Conservation (phyloP, 1,140 invertebrate genomes). For the Drosophila quadrilineata region DNA sequence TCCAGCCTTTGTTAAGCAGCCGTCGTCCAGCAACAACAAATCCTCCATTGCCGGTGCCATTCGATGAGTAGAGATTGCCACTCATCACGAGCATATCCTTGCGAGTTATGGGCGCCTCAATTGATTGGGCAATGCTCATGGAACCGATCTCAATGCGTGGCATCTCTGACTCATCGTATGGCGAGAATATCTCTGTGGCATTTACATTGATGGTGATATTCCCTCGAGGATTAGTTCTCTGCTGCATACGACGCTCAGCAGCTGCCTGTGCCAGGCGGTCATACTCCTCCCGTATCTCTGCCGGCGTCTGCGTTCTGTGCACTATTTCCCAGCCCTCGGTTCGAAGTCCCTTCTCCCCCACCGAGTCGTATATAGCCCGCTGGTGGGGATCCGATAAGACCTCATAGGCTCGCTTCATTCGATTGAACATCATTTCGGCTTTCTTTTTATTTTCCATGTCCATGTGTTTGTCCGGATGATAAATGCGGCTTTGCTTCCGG, state of each 20-base stretch:
- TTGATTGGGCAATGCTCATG: slow-evolving; percentile 95
- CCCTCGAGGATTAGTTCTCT: slow-evolving; percentile 94
- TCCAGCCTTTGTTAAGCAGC: slow-evolving; percentile 91
- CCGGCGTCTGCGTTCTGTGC: slow-evolving; percentile 92
- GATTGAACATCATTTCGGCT: slow-evolving; percentile 95
- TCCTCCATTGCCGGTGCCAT: slow-evolving; percentile 89
- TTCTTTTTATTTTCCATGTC: slow-evolving; percentile 90
- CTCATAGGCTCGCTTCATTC: slow-evolving; percentile 96
- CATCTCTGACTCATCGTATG: slow-evolving; percentile 88
- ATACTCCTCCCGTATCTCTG: slow-evolving; percentile 97
- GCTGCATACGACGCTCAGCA: slow-evolving; percentile 92
- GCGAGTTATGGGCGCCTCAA: slow-evolving; percentile 94
- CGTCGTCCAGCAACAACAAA: slow-evolving; percentile 89
- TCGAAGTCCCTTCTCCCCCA: slow-evolving; percentile 88
- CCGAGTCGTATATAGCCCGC: slow-evolving; percentile 83
- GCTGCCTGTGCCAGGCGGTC: slow-evolving; percentile 87
- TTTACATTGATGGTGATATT: slow-evolving; percentile 93
- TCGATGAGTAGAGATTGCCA: slow-evolving; percentile 91
- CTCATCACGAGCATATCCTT: slow-evolving; percentile 91
- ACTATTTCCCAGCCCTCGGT: slow-evolving; percentile 96
- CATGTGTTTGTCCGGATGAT: slow-evolving; percentile 97
- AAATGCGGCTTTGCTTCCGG: slow-evolving; percentile 92
- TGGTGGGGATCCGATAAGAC: slow-evolving; percentile 84
- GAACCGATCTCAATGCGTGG: slow-evolving; percentile 93
- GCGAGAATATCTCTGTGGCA: slow-evolving; percentile 95